Evolutionary conservation across 2,888 invertebrate species (phyloP).

Genomic region (Xestobium rufovillosum): DNA sequence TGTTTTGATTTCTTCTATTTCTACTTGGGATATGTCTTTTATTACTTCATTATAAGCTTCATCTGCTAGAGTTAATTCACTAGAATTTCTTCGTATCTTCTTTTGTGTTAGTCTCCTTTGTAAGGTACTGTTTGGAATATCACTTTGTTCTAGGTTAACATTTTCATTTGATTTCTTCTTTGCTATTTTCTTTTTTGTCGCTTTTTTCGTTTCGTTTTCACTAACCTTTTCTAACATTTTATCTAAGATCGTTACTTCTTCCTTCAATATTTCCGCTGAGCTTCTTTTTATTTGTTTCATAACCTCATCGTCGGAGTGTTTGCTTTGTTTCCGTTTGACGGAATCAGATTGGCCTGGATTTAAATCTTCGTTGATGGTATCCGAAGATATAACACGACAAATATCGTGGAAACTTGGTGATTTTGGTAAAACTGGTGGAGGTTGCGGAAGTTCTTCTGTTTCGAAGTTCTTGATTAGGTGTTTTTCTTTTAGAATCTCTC

Average conservation of each 20-base stretch:
- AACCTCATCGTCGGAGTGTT: constrained; percentile 32
- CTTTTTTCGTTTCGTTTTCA: constrained; percentile 10
- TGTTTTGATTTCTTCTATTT: constrained; percentile 46
- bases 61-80: constrained; percentile 16
- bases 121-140: constrained; percentile 7
- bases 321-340: constrained; percentile 40
- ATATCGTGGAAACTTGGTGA: constrained; percentile 50
- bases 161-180: constrained; percentile 15
- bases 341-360: constrained; percentile 46
- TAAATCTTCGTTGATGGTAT: constrained; percentile 46
- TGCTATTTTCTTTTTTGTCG: constrained; percentile 13
- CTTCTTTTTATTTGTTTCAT: constrained; percentile 45
- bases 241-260: constrained; percentile 37
- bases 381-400: constrained; percentile 48
- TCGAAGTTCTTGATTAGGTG: constrained; percentile 58
- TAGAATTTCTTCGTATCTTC: constrained; percentile 29
- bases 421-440: constrained; percentile 22
- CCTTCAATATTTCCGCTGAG: constrained; percentile 51
- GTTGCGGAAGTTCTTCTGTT: constrained; percentile 21
- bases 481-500: constrained; percentile 69
- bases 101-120: constrained; percentile 29
- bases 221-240: constrained; percentile 10
- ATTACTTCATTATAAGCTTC: constrained; percentile 30
- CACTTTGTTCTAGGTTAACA: constrained; percentile 5
- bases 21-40: constrained; percentile 41